Conservation (phyloP, 2,888 invertebrate genomes). For the Coremacera marginata region DNA sequence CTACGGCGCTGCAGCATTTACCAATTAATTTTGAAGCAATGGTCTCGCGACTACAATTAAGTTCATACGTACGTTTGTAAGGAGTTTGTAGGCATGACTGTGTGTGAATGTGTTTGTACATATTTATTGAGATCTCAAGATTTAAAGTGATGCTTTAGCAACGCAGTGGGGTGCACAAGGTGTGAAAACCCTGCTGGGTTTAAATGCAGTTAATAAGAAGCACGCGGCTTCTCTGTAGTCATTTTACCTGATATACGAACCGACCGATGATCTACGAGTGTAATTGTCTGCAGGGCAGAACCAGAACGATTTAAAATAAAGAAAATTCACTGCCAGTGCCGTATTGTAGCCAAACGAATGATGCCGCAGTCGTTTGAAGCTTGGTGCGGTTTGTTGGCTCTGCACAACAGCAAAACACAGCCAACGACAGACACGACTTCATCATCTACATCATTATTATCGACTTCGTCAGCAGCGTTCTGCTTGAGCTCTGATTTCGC, state of each 20-base stretch:
- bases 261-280: constrained; percentile 45
- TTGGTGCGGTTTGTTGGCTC: background rate
- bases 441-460: constrained; percentile 14
- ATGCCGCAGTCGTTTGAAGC: constrained; percentile 27
- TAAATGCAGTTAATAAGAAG: constrained; percentile 67
- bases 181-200: constrained; percentile 69
- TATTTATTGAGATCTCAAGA: constrained; percentile 67
- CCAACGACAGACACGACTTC: background rate
- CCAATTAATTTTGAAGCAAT: constrained; percentile 67
- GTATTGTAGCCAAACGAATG: constrained; percentile 21
- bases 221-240: constrained; percentile 50
- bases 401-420: background rate
- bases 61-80: constrained; percentile 13
- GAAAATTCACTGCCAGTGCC: constrained; percentile 41
- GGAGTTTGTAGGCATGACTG: constrained; percentile 8
- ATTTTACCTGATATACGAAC: constrained; percentile 35
- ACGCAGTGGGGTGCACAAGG: constrained; percentile 66
- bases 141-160: constrained; percentile 62
- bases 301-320: constrained; percentile 48
- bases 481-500: constrained; percentile 38
- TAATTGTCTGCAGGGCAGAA: constrained; percentile 52
- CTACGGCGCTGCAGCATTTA: constrained; percentile 41
- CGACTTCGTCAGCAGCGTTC: constrained; percentile 18
- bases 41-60: constrained; percentile 67
- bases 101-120: constrained; percentile 38